These are phyloP conservation scores for Eristalis pertinax DNA, from an alignment of 2,888 invertebrate genomes.

Conservation along the genomic window DNA sequence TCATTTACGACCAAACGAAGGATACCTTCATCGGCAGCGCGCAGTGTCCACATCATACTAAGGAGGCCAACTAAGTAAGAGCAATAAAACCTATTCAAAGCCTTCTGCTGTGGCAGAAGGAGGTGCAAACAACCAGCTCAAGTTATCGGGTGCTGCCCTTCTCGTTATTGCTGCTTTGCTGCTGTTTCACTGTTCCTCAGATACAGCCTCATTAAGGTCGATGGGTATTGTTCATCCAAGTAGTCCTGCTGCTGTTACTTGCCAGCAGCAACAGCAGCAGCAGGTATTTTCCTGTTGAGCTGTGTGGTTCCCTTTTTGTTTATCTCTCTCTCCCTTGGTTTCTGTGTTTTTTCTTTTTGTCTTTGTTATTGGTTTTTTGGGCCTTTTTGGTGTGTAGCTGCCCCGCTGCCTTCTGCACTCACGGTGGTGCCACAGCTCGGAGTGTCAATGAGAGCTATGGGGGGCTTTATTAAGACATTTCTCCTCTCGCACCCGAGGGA, in stretches of 20 bases:
- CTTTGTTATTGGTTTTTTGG: constrained; percentile 27
- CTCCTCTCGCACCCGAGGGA: neutral
- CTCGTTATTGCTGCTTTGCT: constrained; percentile 62
- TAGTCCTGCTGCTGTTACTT: constrained; percentile 25
- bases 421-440: constrained; percentile 7
- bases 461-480: constrained; percentile 70
- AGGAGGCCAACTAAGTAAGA: constrained; percentile 30
- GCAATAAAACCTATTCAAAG: constrained; percentile 47
- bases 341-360: neutral
- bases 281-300: constrained; percentile 40
- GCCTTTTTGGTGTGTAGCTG: constrained; percentile 6
- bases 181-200: constrained; percentile 51
- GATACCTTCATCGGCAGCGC: constrained; percentile 9
- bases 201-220: constrained; percentile 59
- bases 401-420: constrained; percentile 23
- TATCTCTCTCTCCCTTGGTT: neutral
- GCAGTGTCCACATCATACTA: constrained; percentile 19
- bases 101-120: constrained; percentile 46
- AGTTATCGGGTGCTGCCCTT: constrained; percentile 60
- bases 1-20: constrained; percentile 35
- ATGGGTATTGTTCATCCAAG: constrained; percentile 44
- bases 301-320: neutral
- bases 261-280: constrained; percentile 23
- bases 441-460: constrained; percentile 48
- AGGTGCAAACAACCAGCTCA: constrained; percentile 44